Conservation (phyloP, 1,140 invertebrate species). For the Berghia stephanieae region DNA sequence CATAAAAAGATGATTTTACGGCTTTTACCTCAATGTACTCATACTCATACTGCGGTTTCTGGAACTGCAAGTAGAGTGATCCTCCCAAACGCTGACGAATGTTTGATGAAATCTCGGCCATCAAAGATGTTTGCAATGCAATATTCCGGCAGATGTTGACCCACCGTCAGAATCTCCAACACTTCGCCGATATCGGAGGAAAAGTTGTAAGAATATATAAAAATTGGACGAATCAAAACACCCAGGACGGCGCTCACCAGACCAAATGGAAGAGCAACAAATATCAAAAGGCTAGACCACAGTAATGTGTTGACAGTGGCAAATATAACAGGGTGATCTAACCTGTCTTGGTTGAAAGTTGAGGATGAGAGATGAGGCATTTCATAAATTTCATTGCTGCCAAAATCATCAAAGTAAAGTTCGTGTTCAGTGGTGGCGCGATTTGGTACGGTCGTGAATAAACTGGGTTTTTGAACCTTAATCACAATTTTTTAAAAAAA, state of each 20-base stretch:
- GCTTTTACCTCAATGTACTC: neutral
- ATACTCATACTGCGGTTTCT: neutral
- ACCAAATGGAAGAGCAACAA: slow-evolving; percentile 26
- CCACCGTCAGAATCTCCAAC: slow-evolving; percentile 4
- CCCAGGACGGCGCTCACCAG: neutral
- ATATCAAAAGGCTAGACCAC: neutral
- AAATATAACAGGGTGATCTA: slow-evolving; percentile 12
- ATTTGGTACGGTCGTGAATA: too few species aligned
- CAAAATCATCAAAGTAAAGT: too few species aligned
- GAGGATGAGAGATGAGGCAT: too few species aligned
- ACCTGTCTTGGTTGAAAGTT: neutral
- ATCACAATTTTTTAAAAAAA: too few species aligned
- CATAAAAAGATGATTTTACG: neutral
- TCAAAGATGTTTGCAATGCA: neutral
- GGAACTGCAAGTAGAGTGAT: too few species aligned
- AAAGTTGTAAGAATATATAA: neutral
- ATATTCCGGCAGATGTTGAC: slow-evolving; percentile 17
- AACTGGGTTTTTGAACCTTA: too few species aligned
- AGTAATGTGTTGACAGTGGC: neutral
- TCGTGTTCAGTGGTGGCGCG: too few species aligned
- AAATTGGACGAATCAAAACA: slow-evolving; percentile 3
- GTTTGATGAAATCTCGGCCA: neutral
- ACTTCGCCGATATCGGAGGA: neutral
- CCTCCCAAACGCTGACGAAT: too few species aligned
- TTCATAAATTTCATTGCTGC: too few species aligned